phyloP scores from a whole-genome alignment of 1,140 invertebrate genomes.

The Charaxes varanes region DNA sequence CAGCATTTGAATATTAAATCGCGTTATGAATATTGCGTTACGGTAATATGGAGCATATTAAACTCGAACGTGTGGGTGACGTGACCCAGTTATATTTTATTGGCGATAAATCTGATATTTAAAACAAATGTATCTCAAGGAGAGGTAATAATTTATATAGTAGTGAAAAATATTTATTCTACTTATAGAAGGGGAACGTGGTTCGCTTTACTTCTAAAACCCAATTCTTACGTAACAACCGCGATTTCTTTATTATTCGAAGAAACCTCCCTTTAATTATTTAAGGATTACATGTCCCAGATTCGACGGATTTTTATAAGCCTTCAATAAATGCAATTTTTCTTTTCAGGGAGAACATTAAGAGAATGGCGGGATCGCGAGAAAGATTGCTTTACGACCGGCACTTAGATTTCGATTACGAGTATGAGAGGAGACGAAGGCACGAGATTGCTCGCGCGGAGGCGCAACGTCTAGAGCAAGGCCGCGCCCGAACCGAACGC shows the following conservation, averaged over 20 bases:
- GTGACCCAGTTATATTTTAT: no score
- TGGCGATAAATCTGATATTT: no score
- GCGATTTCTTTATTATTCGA: constrained; percentile 1
- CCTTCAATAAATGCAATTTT: constrained; percentile 47
- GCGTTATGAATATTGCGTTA: constrained; percentile 7
- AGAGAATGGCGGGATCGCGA: constrained; percentile 60
- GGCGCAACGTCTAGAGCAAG: constrained; percentile 15
- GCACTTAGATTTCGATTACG: constrained; percentile 41
- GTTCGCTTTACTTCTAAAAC: no score
- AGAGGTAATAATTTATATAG: no score
- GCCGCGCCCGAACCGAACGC: constrained; percentile 20
- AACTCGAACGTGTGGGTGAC: no score
- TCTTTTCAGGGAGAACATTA: constrained; percentile 46
- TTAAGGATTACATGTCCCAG: constrained; percentile 21
- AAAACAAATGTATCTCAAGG: no score
- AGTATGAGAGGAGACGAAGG: constrained; percentile 34
- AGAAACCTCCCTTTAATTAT: constrained; percentile 14
- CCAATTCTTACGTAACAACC: no score
- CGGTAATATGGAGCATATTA: not conserved
- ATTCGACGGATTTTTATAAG: constrained; percentile 23
- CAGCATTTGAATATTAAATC: constrained; percentile 17
- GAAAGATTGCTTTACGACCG: constrained; percentile 54
- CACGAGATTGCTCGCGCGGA: constrained; percentile 23
- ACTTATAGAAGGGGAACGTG: no score
- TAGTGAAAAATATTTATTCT: no score